A percentile compares a stretch with the other conserved stretches of the same genome.
phyloP scores from a whole-genome alignment of 2,888 invertebrate genomes.

The Entomobrya multifasciata region DNA sequence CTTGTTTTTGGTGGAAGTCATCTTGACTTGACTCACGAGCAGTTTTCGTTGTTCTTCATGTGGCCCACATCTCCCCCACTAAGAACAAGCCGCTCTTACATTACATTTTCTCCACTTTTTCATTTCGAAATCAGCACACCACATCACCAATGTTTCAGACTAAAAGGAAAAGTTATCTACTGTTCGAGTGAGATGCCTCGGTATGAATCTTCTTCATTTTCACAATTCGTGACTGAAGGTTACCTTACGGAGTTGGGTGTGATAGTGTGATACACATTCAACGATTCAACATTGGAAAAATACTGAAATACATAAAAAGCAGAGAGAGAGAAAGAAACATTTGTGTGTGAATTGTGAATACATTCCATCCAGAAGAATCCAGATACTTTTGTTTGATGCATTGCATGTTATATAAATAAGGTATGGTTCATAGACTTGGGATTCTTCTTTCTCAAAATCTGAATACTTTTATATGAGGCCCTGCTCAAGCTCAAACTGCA shows the following conservation, averaged over 20 bases:
- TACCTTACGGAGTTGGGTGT: constrained; percentile 58
- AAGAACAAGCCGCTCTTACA: background rate
- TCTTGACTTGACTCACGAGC: constrained; percentile 10
- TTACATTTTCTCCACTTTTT: background rate
- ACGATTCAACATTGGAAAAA: constrained; percentile 32
- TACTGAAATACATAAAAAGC: constrained; percentile 13
- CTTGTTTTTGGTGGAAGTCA: constrained; percentile 25
- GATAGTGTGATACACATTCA: too few relatives aligned
- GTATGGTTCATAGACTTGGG: background rate
- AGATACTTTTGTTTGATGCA: background rate
- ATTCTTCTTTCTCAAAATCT: background rate
- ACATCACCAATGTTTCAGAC: background rate
- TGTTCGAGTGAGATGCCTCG: background rate
- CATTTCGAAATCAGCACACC: constrained; percentile 8
- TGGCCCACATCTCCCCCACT: background rate
- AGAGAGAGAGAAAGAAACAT: too few relatives aligned
- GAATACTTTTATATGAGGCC: background rate
- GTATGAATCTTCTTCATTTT: constrained; percentile 61
- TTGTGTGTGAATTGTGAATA: background rate
- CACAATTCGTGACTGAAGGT: constrained; percentile 56
- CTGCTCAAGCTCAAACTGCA: too few relatives aligned
- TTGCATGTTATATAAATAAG: too few relatives aligned
- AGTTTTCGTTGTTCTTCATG: constrained; percentile 17
- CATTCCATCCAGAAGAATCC: background rate
- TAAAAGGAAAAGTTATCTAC: constrained; percentile 20